Evolutionary conservation across 2,113 vertebrate genomes (phyloP), one percentile per base, ranked within the genome.

Genomic region (Empidonax alnorum): DNA sequence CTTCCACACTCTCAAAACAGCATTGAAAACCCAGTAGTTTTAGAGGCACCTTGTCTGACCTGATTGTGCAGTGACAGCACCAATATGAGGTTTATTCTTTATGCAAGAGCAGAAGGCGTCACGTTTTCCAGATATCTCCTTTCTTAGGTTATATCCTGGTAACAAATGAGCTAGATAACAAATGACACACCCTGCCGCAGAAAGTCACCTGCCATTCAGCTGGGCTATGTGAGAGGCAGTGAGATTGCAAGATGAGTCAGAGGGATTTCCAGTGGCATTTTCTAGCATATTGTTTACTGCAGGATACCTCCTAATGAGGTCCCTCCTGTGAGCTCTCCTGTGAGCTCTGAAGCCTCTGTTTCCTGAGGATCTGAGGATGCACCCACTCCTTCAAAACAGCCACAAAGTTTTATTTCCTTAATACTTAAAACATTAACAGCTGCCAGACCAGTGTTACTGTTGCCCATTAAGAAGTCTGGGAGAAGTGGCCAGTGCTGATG

Each of bases 211-310:
- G 52, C 21, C 7, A 5, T 75, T 71, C 27, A 16, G 9, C 50
- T 66, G 67, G 66, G 46, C 23, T 23, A 18, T 0, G 0, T 50
- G 50, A 74, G 18, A 66, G 28, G 67, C 33, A 55, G 46, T 0
- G 0, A 46, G 80, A 23, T 12, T 41, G 46, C 7, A 31, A 13
- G 19, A 42, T 9, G 12, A 21, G 41, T 56, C 6, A 7, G 62
- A 42, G 66, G 30, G 30, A 50, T 56, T 91, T 83, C 66, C 37
- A 39, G 28, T 35, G 71, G 24, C 65, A 22, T 80, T 90, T n/a
- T 78, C 44, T 52, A 41, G 28, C 22, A 59, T 62, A 59, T 39
- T 59, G 21, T 82, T 82, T 69, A 41, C 59, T 61, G 15, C 27
- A 65, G 19, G 33, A 12, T 30, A 27, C 20, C 44, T 10, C 2